Percentiles rank a stretch among this genome's conserved stretches.
phyloP scores from a whole-genome alignment of 2,797 vertebrate species.

The Sarcoramphus papa region DNA sequence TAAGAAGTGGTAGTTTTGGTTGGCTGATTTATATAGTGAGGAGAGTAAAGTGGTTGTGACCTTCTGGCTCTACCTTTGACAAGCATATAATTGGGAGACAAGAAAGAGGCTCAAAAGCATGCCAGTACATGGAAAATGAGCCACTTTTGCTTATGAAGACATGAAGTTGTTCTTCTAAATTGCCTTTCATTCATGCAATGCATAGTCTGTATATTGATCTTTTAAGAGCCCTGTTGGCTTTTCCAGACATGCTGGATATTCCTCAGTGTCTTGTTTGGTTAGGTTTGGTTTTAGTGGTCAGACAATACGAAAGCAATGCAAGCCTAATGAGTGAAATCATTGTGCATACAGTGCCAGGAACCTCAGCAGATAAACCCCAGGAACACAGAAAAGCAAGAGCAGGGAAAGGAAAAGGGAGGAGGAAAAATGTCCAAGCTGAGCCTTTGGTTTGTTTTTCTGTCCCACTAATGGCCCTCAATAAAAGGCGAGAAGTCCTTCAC shows the following conservation, averaged over 20 bases:
- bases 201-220: not conserved
- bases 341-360: not conserved
- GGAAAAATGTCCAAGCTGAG: not conserved
- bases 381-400: not conserved
- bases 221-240: not conserved
- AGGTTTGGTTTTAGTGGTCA: not conserved
- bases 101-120: not conserved
- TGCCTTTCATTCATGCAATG: not conserved
- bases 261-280: not conserved
- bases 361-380: not conserved
- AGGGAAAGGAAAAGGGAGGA: not conserved
- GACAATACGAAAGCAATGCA: not conserved
- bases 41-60: not conserved
- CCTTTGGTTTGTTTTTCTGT: not conserved
- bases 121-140: not conserved
- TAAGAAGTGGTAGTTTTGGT: not conserved
- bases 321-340: not conserved
- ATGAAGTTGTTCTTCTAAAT: not conserved
- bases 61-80: not conserved
- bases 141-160: not conserved
- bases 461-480: not conserved
- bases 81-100: not conserved
- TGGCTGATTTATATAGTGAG: not conserved
- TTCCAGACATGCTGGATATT: not conserved
- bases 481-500: not conserved